These are phyloP conservation scores for Tinea pellionella DNA, from an alignment of 2,888 invertebrate species.

Conservation along the genomic window DNA sequence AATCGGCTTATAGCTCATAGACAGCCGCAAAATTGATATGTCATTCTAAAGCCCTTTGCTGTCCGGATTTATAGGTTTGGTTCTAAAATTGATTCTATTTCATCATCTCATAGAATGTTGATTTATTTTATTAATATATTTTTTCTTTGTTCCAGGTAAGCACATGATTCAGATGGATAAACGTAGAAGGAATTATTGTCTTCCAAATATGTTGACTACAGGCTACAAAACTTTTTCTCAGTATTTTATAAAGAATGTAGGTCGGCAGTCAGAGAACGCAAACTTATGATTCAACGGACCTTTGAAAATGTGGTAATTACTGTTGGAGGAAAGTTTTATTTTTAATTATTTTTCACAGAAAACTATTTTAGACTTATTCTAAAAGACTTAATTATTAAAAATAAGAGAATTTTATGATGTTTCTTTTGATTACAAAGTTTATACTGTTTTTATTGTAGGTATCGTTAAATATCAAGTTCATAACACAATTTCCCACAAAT, in stretches of 20 bases:
- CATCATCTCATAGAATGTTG: neutral
- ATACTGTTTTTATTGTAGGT: neutral
- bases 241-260: slow-evolving; percentile 13
- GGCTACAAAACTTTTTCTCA: slow-evolving; percentile 17
- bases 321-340: slow-evolving; percentile 25
- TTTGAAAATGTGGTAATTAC: slow-evolving; percentile 24
- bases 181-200: neutral
- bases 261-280: slow-evolving; percentile 15
- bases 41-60: slow-evolving; percentile 24
- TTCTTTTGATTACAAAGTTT: neutral
- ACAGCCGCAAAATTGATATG: slow-evolving; percentile 35
- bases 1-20: slow-evolving; percentile 37
- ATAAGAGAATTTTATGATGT: too few species aligned
- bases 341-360: neutral
- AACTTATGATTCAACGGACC: slow-evolving; percentile 26
- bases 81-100: slow-evolving; percentile 1
- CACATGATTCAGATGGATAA: neutral
- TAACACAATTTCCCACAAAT: neutral
- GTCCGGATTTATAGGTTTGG: slow-evolving; percentile 1
- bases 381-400: too few species aligned
- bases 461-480: neutral
- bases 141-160: slow-evolving; percentile 7
- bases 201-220: slow-evolving; percentile 16
- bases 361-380: neutral
- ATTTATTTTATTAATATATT: neutral